Percentiles rank a stretch among this genome's conserved stretches.
phyloP scores from a whole-genome alignment of 2,113 vertebrate species.

The Gallinago jamesoni region DNA sequence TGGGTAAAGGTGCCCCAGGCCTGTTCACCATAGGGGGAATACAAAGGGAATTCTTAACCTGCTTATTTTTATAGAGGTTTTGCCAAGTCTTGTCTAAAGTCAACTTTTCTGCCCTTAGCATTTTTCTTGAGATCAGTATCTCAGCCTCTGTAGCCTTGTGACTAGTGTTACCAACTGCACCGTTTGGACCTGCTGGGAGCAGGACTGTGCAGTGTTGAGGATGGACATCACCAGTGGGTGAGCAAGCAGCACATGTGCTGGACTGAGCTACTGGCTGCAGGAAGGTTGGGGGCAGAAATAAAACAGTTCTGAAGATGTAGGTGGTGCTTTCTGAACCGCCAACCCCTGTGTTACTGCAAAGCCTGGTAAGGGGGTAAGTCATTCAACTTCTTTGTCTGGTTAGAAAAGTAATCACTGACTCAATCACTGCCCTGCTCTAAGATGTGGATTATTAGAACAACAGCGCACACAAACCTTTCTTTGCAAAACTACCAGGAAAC shows the following conservation, averaged over 20 bases:
- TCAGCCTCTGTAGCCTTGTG: not conserved
- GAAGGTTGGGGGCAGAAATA: not conserved
- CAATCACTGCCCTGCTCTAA: not conserved
- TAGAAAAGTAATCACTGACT: not conserved
- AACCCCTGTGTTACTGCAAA: not conserved
- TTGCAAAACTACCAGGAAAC: not conserved
- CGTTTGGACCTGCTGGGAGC: not conserved
- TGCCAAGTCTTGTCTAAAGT: not conserved
- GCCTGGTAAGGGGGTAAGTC: not conserved
- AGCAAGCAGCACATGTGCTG: accelerated
- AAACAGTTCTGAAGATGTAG: not conserved
- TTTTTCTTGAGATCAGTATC: not conserved
- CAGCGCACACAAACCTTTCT: accelerated
- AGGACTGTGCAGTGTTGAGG: not conserved
- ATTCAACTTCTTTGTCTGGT: not conserved
- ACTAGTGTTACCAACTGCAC: accelerated
- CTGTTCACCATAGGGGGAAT: not conserved
- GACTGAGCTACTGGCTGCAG: not conserved
- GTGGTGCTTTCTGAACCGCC: not conserved
- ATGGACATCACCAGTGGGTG: accelerated
- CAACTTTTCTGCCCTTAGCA: not conserved
- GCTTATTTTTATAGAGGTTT: slow-evolving; percentile 15
- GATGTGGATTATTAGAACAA: not conserved
- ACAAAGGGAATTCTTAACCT: slow-evolving; percentile 41
- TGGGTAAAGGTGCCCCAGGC: not conserved